These are phyloP conservation scores for Peromyscus leucopus DNA, from an alignment of 2,113 vertebrate species.

Conservation along the genomic window DNA sequence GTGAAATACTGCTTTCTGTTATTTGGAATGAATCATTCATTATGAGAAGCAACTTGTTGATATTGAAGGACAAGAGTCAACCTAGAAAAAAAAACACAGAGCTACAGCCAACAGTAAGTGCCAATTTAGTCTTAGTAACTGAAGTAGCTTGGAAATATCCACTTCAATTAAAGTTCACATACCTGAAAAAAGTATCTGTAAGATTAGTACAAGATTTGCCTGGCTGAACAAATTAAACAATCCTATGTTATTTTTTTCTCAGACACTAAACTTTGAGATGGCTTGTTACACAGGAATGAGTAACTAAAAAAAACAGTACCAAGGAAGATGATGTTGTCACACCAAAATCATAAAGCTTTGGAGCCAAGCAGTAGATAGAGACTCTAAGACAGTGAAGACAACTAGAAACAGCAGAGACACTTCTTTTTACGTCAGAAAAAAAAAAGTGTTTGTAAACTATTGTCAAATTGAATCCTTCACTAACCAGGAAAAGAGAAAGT, in stretches of 20 bases:
- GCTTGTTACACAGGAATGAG: neutral
- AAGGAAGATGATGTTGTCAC: neutral
- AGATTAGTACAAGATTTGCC: neutral
- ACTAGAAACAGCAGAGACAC: neutral
- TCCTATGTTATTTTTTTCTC: neutral
- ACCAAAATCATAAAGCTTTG: neutral
- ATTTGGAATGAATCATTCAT: neutral
- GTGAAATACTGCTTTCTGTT: neutral
- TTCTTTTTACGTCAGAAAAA: neutral
- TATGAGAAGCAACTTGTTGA: neutral
- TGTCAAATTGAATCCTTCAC: neutral
- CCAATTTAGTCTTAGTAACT: neutral
- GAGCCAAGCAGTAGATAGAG: neutral
- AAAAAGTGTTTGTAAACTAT: neutral
- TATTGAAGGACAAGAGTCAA: neutral
- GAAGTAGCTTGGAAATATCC: neutral
- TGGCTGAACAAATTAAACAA: neutral
- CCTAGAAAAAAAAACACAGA: neutral
- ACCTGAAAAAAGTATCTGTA: neutral
- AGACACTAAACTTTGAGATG: neutral
- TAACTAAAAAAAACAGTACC: neutral
- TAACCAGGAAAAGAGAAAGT: neutral
- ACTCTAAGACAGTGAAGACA: neutral
- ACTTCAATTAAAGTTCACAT: neutral
- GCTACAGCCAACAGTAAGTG: neutral